Evolutionary conservation across 1,140 invertebrate species (phyloP), one percentile per base, ranked within the genome.

Genomic region (Megathymus violae): DNA sequence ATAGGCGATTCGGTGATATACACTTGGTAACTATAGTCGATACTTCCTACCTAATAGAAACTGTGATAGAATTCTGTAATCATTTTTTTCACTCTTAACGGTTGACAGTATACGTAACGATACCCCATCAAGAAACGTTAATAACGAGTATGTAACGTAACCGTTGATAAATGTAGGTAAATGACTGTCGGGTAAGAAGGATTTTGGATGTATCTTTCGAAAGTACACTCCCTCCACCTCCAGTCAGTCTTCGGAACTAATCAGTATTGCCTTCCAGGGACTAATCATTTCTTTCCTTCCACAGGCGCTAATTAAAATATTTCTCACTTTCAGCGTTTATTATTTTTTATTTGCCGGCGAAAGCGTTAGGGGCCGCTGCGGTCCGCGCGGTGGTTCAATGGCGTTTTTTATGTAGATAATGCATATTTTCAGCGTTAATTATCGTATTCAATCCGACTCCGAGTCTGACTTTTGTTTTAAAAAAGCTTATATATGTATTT

Each of bases 251-350:
- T 41, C 19, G 0, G 9, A 19, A 73, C 65, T 79, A 82, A 80
- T 80, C 1, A 43, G 10, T 15, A 46, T 69, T 81, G 11, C 65
- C 44, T 85, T 82, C 62, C 80, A 82, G 82, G 65, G 48, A 46
- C 46, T 81, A 82, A 81, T 77, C 1, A 38, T 14, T 48, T 41
- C 34, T 70, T 74, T 74, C 48, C 14, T 9, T 73, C 64, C 74
- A 76, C 81, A 84, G 81, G 62, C 31, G 40, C 27, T 78, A 76
- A 78, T 76, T 6, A 51, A 25, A 38, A 19, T 9, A 44, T 60
- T 62, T 69, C 44, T 31, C 1, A 31, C 74, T 85, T 85, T 83
- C 80, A 82, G 82, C 73, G 4, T 10, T 36, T 87, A 87, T 83
- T 4, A 11, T 41, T 10, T 22, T 64, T 70, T 74, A 59, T 65